A percentile compares a stretch with the other conserved stretches of the same genome.
phyloP scores from a whole-genome alignment of 1,140 invertebrate genomes.

The Akabosia matsudoensis region DNA sequence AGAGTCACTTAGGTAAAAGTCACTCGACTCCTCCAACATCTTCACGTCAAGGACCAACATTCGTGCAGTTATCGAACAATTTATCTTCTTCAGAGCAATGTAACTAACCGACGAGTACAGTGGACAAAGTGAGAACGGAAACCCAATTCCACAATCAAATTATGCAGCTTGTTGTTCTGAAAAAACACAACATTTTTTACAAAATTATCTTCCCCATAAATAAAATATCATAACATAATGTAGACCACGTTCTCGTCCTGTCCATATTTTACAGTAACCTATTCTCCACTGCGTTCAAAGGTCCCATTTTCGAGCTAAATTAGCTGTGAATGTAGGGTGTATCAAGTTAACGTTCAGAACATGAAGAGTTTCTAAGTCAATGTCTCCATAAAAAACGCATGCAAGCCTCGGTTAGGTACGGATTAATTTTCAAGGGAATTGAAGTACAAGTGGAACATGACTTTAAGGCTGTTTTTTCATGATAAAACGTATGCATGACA shows the following conservation, averaged over 20 bases:
- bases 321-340: too few species aligned
- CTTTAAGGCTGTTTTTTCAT: neutral
- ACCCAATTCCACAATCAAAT: conserved; percentile 23
- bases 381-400: neutral
- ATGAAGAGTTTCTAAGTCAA: too few species aligned
- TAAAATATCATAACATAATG: too few species aligned
- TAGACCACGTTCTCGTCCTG: too few species aligned
- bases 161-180: neutral
- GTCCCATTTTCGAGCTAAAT: too few species aligned
- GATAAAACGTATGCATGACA: neutral
- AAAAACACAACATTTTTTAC: conserved; percentile 6
- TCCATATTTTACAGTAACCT: too few species aligned
- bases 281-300: too few species aligned
- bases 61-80: neutral
- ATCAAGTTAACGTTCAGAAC: too few species aligned
- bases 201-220: too few species aligned
- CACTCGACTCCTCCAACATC: conserved; percentile 47
- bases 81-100: too few species aligned
- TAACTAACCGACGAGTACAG: neutral
- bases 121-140: neutral
- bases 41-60: conserved; percentile 27
- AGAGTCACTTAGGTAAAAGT: conserved; percentile 47
- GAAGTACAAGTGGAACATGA: neutral
- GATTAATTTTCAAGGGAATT: neutral
- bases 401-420: neutral